phyloP scores from a whole-genome alignment of 1,140 invertebrate species.

The Zaprionus camerounensis region DNA sequence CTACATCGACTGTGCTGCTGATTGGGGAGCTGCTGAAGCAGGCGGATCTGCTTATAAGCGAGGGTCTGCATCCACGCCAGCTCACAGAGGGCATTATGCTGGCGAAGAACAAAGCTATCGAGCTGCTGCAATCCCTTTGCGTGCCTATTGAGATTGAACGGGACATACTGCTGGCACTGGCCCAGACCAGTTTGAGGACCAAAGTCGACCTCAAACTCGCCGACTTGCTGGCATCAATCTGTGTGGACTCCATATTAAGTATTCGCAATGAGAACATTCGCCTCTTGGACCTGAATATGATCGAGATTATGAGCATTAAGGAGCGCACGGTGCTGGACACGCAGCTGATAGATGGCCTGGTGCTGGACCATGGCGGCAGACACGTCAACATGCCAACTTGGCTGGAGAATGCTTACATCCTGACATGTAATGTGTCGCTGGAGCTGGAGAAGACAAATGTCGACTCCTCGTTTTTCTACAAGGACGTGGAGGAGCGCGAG shows the following conservation, averaged over 20 bases:
- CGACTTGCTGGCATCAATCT: conserved; percentile 94
- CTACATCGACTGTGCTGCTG: too few species aligned
- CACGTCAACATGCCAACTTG: conserved; percentile 99
- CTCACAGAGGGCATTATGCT: too few species aligned
- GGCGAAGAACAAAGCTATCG: too few species aligned
- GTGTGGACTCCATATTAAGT: conserved; percentile 94
- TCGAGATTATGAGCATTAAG: too few species aligned
- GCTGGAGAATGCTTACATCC: conserved; percentile 95
- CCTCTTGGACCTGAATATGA: conserved; percentile 95
- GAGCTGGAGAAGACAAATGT: conserved; percentile 99
- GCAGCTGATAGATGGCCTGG: conserved; percentile 92
- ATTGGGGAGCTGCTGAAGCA: too few species aligned
- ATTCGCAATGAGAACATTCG: conserved; percentile 87
- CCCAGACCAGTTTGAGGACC: conserved; percentile 95
- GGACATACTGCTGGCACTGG: conserved; percentile 92
- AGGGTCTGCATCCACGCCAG: too few species aligned
- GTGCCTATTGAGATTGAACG: conserved; percentile 88
- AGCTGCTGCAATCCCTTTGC: too few species aligned
- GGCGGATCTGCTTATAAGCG: too few species aligned
- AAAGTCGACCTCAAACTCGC: conserved; percentile 94
- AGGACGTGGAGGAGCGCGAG: conserved; percentile 97
- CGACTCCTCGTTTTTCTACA: conserved; percentile 99
- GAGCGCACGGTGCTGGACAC: conserved; percentile 98
- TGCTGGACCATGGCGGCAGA: conserved; percentile 97
- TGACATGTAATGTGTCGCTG: conserved; percentile 98